A percentile compares a stretch with the other conserved stretches of the same genome.
These are phyloP conservation scores for Stomatorhinus ivindoensis DNA, from an alignment of 2,113 vertebrate genomes.

Conservation along the genomic window DNA sequence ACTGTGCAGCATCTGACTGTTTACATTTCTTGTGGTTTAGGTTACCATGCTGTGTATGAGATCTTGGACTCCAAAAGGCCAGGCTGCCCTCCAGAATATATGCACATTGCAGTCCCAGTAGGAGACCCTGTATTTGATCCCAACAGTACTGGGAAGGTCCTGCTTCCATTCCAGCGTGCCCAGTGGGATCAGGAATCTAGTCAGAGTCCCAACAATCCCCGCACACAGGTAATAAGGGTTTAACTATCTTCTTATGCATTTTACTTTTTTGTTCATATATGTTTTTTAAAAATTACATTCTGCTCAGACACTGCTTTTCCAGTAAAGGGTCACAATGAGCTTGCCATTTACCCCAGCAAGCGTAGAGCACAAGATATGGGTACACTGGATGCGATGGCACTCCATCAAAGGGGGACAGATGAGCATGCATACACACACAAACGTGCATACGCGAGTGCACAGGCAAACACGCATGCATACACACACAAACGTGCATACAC, in stretches of 20 bases:
- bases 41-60: conserved; percentile 66
- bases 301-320: background rate
- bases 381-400: background rate
- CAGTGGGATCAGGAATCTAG: conserved; percentile 70
- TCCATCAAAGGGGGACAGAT: background rate
- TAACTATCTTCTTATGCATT: background rate
- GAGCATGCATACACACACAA: too few relatives aligned
- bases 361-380: background rate
- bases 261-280: background rate
- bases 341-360: background rate
- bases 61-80: conserved; percentile 51
- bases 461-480: background rate
- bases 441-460: too few relatives aligned
- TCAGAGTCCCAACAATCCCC: conserved; percentile 81
- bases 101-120: conserved; percentile 71
- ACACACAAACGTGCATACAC: background rate
- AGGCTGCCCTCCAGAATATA: conserved; percentile 76
- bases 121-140: conserved; percentile 78
- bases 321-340: background rate
- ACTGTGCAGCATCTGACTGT: background rate
- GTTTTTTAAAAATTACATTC: background rate
- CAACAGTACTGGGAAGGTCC: conserved; percentile 46
- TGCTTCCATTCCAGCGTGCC: conserved; percentile 77
- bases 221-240: conserved; percentile 58
- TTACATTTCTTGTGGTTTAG: conserved; percentile 42